Base-by-base conservation (phyloP, 2,113 vertebrate genomes). In the Paracanthobrama guichenoti region DNA sequence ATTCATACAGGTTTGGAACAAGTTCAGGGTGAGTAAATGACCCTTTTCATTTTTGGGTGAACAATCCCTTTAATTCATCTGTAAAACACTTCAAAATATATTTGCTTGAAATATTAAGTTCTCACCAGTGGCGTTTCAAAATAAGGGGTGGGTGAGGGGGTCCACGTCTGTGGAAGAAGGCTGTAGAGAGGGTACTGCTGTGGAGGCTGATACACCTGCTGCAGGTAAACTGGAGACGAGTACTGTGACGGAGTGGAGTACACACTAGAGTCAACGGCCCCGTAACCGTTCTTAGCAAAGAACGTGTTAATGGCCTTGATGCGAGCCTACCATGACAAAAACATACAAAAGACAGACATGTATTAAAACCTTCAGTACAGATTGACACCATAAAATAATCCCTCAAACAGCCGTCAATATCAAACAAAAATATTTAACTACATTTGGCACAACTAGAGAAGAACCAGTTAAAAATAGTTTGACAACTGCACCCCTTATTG, bases 271-370 rank as follows among this genome's bases (percentile, higher is more conserved):
- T 99, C 98, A 93, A 97, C 93, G 14, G 96, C 94, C 88, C 96
- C 95, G 91, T 97, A 99, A 91, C 96, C 96, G 89, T 98, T 99
- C 95, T 99, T 99, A 9, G 98, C 97, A 94, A 99, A 98, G 92
- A 99, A 99, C 0, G 98, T 99, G 94, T 98, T 99, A 93, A 99
- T 99, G 94, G 98, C 98, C 96, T 99, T 99, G 94, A 99, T 99
- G 91, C 98, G 96, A 86, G 98, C 98, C 97, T 99, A 85, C 20
- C 20, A 14, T 73, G 10, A 39, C 11, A 55, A 7, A 74, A 39
- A 39, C 26, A 72, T 3, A 28, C 9, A 44, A 6, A 7, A 20
- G 4, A 31, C n/a, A 14, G 6, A 14, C 26, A 2, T 22, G 7
- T 9, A 42, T 22, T 46, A 46, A 46, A 42, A 42, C 35, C 6